phyloP scores from a whole-genome alignment of 1,140 invertebrate species.

The Drosophila pandora region DNA sequence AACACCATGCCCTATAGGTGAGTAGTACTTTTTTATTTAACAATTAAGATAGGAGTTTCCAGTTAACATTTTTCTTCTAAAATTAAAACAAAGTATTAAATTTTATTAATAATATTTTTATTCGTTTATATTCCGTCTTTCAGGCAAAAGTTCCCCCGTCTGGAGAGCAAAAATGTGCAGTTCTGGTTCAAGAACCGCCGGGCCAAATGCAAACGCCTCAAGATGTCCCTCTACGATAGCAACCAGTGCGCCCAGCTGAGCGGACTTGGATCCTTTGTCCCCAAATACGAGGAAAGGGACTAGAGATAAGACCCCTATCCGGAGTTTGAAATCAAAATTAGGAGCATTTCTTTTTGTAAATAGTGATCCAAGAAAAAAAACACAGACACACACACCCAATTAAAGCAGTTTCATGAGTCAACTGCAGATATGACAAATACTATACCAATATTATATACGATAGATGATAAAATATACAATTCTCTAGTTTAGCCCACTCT shows the following conservation, averaged over 20 bases:
- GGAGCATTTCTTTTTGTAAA: conserved; percentile 49
- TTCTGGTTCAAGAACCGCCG: conserved; percentile 98
- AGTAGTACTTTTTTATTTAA: conserved; percentile 16
- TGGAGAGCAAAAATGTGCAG: conserved; percentile 99
- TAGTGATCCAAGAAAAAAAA: conserved; percentile 1
- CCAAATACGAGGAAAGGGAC: conserved; percentile 81
- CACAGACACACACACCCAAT: conserved; percentile 26
- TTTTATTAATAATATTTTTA: conserved; percentile 9
- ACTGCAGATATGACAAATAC: conserved; percentile 53
- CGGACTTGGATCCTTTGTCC: conserved; percentile 70
- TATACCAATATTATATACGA: conserved; percentile 29
- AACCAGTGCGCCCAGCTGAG: conserved; percentile 85
- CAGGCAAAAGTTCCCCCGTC: conserved; percentile 95
- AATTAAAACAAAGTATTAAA: not conserved
- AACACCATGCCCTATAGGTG: conserved; percentile 94
- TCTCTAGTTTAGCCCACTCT: conserved; percentile 42
- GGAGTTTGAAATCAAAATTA: conserved; percentile 35
- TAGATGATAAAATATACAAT: conserved; percentile 36
- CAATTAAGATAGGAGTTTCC: no score
- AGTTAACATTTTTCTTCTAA: not conserved
- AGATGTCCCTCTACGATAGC: conserved; percentile 92
- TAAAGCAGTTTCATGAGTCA: conserved; percentile 3
- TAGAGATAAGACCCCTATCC: conserved; percentile 21
- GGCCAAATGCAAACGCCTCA: conserved; percentile 97
- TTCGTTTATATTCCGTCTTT: not conserved